Percentiles rank a stretch among this genome's conserved stretches.
These are phyloP conservation scores for Dasyprocta punctata DNA, from an alignment of 2,113 vertebrate genomes.

Conservation along the genomic window DNA sequence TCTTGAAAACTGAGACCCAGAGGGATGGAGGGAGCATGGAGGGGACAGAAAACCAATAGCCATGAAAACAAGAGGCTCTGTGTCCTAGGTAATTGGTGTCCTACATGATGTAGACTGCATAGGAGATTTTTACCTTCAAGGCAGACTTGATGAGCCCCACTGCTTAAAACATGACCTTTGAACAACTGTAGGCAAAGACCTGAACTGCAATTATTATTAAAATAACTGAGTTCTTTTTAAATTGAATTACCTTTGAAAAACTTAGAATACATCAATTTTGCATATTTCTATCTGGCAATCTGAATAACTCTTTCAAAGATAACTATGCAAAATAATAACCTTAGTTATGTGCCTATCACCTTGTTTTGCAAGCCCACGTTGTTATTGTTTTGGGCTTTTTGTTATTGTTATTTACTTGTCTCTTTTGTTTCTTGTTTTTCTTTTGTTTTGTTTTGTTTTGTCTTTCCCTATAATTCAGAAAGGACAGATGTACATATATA, in stretches of 20 bases:
- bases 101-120: too few species aligned
- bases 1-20: not conserved
- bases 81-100: not conserved
- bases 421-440: too few species aligned
- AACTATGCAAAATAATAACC: too few species aligned
- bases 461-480: too few species aligned
- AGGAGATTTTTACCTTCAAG: not conserved
- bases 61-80: not conserved
- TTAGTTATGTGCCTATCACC: too few species aligned
- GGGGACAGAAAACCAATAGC: not conserved
- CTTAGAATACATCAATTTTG: not conserved
- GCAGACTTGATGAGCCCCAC: not conserved
- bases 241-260: not conserved
- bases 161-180: not conserved
- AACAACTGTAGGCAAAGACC: not conserved
- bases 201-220: not conserved
- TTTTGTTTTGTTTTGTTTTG: too few species aligned
- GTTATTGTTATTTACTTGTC: too few species aligned
- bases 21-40: not conserved
- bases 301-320: too few species aligned
- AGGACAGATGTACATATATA: too few species aligned
- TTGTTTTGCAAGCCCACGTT: too few species aligned
- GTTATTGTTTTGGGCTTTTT: too few species aligned
- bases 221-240: not conserved
- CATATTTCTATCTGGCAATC: too few species aligned